Evolutionary conservation across 1,140 invertebrate genomes (phyloP), one percentile per base, ranked within the genome.

Genomic region (Aethina tumida): DNA sequence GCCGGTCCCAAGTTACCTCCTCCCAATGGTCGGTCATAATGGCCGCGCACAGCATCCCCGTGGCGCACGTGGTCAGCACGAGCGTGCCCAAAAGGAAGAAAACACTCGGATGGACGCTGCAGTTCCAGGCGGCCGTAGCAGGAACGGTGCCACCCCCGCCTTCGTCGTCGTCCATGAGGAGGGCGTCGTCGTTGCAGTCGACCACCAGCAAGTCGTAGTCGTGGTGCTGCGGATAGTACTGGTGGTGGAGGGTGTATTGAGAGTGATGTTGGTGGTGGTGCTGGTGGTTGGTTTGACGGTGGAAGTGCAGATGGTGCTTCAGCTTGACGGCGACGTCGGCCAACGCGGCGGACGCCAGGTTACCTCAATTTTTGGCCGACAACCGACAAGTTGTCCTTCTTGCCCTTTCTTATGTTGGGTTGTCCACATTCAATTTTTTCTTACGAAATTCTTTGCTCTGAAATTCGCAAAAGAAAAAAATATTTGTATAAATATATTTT

Each of bases 1-100:
- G 58, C 22, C 66, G 69, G 56, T 86, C 75, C 81, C 84, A 88
- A 18, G 66, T 69, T 19, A 89, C 75, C 51, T 81, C 74, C 58
- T 90, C 85, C 85, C 84, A 89, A 55, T 87, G 80, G 52, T 87
- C 81, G 14, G 84, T 85, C 75, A 87, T 82, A 46, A 88, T 83
- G 20, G 84, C 81, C 2, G 73, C 74, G 47, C 81, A 84, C 10
- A 90, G 62, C 70, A 87, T 76, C 5, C 74, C 75, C n/a, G 82
- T 84, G 2, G 80, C 77, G 36, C 70, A 67, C 2, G 66, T 66
- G 6, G 75, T 77, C 44, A 76, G 35, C 4, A 68, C 39, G 20
- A 74, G 45, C 0, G 70, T 71, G 9, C 63, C 56, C 30, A 56
- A 32, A 31, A 56, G 38, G 35, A 56, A 56, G 29, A 56, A 56